A percentile compares a stretch with the other conserved stretches of the same genome.
These are phyloP conservation scores for Perca schrenkii DNA, from an alignment of 2,113 vertebrate genomes.

Conservation along the genomic window DNA sequence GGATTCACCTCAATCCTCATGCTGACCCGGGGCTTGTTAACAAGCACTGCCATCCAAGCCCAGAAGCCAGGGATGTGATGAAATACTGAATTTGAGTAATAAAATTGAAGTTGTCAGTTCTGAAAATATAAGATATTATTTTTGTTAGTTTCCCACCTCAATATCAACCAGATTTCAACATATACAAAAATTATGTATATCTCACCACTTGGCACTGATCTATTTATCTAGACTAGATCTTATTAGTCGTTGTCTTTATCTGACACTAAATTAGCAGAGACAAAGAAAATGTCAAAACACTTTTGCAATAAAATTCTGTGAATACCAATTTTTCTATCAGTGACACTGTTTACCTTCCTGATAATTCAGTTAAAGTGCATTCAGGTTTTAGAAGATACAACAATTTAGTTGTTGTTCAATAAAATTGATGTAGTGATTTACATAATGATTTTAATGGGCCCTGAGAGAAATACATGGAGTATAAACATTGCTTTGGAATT, in stretches of 20 bases:
- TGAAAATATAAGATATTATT: neutral
- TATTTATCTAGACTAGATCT: neutral
- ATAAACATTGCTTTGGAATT: constrained; percentile 13
- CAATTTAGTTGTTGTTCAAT: constrained; percentile 15
- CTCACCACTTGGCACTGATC: neutral
- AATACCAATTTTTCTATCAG: neutral
- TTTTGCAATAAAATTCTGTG: neutral
- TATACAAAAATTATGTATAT: neutral
- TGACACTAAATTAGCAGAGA: neutral
- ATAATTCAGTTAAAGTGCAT: neutral
- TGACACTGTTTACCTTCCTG: neutral
- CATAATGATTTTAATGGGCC: neutral
- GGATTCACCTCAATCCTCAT: constrained; percentile 43
- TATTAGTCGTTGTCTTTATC: neutral
- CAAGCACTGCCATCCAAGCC: constrained; percentile 7
- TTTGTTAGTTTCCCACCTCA: neutral
- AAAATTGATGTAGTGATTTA: neutral
- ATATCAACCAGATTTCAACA: neutral
- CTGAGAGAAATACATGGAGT: neutral
- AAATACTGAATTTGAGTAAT: constrained; percentile 12
- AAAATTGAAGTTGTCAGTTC: neutral
- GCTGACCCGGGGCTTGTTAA: constrained; percentile 33
- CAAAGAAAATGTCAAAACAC: neutral
- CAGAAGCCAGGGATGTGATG: constrained; percentile 15
- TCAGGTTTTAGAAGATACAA: neutral